A percentile compares a stretch with the other conserved stretches of the same genome.
Evolutionary conservation across 92 coral and sea anemone species (phyloP).

Genomic region (Porites evermanni): DNA sequence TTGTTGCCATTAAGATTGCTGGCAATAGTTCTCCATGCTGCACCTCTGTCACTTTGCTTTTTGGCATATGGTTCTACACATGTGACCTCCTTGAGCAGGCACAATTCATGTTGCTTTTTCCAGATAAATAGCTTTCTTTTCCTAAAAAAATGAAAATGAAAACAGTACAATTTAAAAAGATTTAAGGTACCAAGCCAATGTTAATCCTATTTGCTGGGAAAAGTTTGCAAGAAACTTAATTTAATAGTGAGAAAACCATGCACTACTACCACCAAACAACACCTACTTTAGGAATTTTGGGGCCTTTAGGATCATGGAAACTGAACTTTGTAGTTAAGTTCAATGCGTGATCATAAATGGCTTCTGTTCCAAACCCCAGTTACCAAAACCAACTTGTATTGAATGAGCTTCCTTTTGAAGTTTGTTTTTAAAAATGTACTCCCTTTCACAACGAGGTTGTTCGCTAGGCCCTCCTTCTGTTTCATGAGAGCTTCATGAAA

Average conservation of each 20-base stretch:
- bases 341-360: constrained; percentile 31
- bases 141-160: constrained; percentile 38
- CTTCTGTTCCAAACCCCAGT: constrained; percentile 29
- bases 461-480: background rate
- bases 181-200: constrained; percentile 29
- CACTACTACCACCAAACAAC: constrained; percentile 23
- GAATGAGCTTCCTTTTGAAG: constrained; percentile 30
- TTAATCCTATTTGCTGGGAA: constrained; percentile 26
- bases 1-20: constrained; percentile 23
- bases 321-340: constrained; percentile 33
- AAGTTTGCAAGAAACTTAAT: constrained; percentile 18
- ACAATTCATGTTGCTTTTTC: constrained; percentile 50
- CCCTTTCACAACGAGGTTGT: constrained; percentile 23
- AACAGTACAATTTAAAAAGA: constrained; percentile 23
- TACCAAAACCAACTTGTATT: constrained; percentile 33
- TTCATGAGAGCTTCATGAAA: constrained; percentile 13
- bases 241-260: constrained; percentile 29
- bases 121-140: constrained; percentile 60
- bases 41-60: constrained; percentile 42
- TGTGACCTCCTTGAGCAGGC: constrained; percentile 52
- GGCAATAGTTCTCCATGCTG: constrained; percentile 50
- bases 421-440: constrained; percentile 7
- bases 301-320: constrained; percentile 27
- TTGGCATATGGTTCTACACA: constrained; percentile 40
- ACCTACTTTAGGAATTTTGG: constrained; percentile 23